phyloP scores from a whole-genome alignment of 2,888 invertebrate genomes.

The Antheraea yamamai region DNA sequence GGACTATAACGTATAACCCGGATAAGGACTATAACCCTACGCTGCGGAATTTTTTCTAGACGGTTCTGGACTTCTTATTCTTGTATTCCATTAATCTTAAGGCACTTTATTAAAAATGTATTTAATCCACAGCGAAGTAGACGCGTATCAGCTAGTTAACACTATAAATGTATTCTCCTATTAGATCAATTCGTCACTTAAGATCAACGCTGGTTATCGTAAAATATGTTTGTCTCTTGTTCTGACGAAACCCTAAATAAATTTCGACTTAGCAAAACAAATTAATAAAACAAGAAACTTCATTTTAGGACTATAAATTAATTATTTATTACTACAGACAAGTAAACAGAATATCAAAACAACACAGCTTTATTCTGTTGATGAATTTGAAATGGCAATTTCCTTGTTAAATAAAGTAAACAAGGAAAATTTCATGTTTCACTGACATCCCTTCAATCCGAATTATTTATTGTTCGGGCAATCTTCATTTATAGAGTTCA shows the following conservation, averaged over 20 bases:
- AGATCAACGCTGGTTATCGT: too few relatives aligned
- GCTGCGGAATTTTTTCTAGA: too few relatives aligned
- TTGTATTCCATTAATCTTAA: too few relatives aligned
- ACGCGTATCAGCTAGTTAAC: too few relatives aligned
- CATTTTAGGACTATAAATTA: neutral
- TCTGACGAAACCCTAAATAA: neutral
- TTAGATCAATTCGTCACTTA: too few relatives aligned
- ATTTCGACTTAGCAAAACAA: neutral
- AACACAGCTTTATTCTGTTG: slow-evolving; percentile 19
- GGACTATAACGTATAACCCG: too few relatives aligned
- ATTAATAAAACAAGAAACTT: neutral
- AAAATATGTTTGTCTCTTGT: neutral
- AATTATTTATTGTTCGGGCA: slow-evolving; percentile 17
- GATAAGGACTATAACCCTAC: too few relatives aligned
- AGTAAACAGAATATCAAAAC: slow-evolving; percentile 17
- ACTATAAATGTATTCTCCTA: too few relatives aligned
- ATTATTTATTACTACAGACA: neutral
- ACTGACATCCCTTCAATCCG: slow-evolving; percentile 9
- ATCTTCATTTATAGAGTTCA: slow-evolving; percentile 16
- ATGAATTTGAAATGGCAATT: slow-evolving; percentile 23
- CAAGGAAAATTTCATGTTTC: slow-evolving; percentile 24
- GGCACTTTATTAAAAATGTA: too few relatives aligned
- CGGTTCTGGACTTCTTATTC: too few relatives aligned
- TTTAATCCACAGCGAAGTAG: too few relatives aligned
- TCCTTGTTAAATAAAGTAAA: slow-evolving; percentile 22